Evolutionary conservation across 2,888 invertebrate species (phyloP).

Genomic region (Steinernema hermaphroditum): DNA sequence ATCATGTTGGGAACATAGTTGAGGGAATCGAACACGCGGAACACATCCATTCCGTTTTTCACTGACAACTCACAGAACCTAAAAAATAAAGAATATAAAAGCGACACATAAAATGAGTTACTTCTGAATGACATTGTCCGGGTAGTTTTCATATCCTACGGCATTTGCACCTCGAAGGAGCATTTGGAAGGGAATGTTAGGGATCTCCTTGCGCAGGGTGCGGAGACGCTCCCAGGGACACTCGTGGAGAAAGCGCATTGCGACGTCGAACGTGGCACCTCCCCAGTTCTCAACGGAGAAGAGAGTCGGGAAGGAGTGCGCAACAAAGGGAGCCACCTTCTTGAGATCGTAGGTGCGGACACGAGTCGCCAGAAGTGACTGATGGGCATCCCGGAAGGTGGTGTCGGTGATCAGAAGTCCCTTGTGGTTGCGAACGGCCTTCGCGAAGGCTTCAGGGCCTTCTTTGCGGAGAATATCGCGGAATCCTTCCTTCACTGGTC

Average conservation of each 20-base stretch:
- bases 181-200: conserved; percentile 94
- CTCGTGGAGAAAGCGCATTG: conserved; percentile 90
- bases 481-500: conserved; percentile 75
- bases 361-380: conserved; percentile 89
- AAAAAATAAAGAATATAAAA: background rate
- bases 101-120: background rate
- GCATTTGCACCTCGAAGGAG: conserved; percentile 93
- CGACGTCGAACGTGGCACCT: conserved; percentile 93
- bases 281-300: conserved; percentile 96
- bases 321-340: conserved; percentile 84
- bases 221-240: conserved; percentile 96
- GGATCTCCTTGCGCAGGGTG: conserved; percentile 78
- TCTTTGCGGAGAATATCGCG: conserved; percentile 81
- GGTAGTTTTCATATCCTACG: conserved; percentile 96
- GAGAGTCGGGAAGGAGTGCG: conserved; percentile 82
- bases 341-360: conserved; percentile 85
- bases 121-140: conserved; percentile 87
- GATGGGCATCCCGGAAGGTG: conserved; percentile 85
- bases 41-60: conserved; percentile 93
- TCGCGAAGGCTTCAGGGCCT: conserved; percentile 92
- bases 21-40: conserved; percentile 93
- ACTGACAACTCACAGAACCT: conserved; percentile 90
- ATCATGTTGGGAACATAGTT: conserved; percentile 94
- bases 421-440: conserved; percentile 82
- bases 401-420: conserved; percentile 95